These are phyloP conservation scores for Anarhynchus alexandrinus DNA, from an alignment of 2,113 vertebrate species.

Conservation along the genomic window DNA sequence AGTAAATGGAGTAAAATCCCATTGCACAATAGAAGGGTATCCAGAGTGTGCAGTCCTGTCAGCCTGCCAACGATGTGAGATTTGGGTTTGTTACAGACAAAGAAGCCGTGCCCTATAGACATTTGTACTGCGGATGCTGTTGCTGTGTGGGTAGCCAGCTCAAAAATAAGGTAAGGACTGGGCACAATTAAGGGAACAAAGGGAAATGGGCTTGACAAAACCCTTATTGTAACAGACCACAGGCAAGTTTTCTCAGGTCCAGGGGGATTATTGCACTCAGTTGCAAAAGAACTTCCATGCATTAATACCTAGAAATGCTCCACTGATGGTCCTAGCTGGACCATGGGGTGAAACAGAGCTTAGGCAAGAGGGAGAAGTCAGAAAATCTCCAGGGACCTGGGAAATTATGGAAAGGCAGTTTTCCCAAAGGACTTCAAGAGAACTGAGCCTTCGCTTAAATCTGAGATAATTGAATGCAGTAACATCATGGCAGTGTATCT, in stretches of 20 bases:
- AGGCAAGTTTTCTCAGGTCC: conserved; percentile 22
- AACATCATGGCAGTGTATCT: neutral
- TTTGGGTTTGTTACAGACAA: neutral
- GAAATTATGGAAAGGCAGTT: neutral
- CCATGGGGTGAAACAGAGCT: neutral
- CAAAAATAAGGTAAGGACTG: neutral
- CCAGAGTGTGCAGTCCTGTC: neutral
- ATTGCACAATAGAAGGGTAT: conserved; percentile 39
- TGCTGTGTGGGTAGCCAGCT: neutral
- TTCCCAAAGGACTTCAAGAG: neutral
- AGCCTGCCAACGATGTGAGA: neutral
- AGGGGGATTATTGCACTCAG: neutral
- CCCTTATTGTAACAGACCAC: neutral
- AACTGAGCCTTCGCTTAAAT: neutral
- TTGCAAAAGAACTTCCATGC: neutral
- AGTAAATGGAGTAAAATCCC: conserved; percentile 41
- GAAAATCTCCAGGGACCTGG: neutral
- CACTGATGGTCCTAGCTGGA: neutral
- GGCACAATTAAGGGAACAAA: neutral
- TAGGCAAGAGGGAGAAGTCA: neutral
- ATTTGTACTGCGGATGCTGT: neutral
- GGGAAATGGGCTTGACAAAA: neutral
- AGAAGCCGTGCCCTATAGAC: neutral
- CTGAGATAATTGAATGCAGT: neutral
- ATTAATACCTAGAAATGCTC: conserved; percentile 17